Evolutionary conservation across 2,113 vertebrate species (phyloP).

Genomic region (Sclerurus mexicanus): DNA sequence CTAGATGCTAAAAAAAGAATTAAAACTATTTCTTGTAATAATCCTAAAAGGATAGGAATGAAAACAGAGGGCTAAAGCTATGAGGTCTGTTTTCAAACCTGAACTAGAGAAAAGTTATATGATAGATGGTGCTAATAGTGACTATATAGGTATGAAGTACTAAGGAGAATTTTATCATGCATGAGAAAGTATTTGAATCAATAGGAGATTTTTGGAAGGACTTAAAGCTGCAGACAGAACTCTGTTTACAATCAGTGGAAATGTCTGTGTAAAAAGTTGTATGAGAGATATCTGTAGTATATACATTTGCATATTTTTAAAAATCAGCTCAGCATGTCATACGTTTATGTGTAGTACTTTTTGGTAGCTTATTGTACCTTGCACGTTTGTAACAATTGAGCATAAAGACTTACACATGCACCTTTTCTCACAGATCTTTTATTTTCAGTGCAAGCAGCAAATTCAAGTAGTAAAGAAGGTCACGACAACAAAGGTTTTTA

Average conservation of each 20-base stretch:
- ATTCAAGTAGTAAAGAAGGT: constrained; percentile 74
- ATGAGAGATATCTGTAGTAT: neutral
- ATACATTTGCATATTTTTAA: neutral
- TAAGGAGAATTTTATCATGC: constrained; percentile 8
- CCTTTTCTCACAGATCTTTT: constrained; percentile 74
- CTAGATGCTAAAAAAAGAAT: neutral
- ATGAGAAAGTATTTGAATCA: constrained; percentile 8
- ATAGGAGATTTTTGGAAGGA: neutral
- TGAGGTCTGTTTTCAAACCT: constrained; percentile 52
- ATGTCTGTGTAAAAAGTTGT: neutral
- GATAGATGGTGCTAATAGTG: constrained; percentile 48
- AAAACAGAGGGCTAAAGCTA: constrained; percentile 48
- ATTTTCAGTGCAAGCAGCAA: constrained; percentile 78
- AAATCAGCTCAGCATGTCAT: neutral
- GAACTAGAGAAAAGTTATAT: constrained; percentile 58
- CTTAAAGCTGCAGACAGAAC: constrained; percentile 18
- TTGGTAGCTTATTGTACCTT: constrained; percentile 28
- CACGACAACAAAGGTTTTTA: constrained; percentile 66
- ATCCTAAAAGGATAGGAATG: constrained; percentile 15
- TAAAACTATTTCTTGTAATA: constrained; percentile 13
- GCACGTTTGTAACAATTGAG: constrained; percentile 29
- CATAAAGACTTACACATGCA: constrained; percentile 60
- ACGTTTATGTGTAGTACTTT: neutral
- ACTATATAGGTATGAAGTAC: constrained; percentile 35
- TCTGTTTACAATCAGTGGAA: neutral